Percentiles rank a stretch among this genome's conserved stretches.
Conservation (phyloP, 2,888 invertebrate species). For the Ypsolopha scabrella region DNA sequence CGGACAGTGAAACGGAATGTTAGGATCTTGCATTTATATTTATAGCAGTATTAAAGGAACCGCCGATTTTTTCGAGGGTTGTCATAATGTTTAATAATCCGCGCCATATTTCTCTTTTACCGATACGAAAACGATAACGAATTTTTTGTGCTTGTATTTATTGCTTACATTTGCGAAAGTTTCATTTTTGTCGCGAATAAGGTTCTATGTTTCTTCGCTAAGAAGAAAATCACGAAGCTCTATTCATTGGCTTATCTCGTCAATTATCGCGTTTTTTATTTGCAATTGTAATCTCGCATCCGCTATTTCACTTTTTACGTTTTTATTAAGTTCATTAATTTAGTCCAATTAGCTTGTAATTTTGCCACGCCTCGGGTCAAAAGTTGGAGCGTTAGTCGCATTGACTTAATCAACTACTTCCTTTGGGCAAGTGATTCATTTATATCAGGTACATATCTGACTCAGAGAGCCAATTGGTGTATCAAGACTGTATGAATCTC, state of each 20-base stretch:
- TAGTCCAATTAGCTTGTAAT: background rate
- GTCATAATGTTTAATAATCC: background rate
- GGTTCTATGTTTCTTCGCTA: conserved; percentile 41
- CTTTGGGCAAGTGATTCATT: background rate
- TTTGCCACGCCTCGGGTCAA: background rate
- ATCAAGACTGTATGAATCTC: too few species aligned
- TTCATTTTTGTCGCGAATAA: conserved; percentile 17
- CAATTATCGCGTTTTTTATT: background rate
- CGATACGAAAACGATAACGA: conserved; percentile 7
- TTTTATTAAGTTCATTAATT: conserved; percentile 21
- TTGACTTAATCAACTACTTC: background rate
- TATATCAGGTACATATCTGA: background rate
- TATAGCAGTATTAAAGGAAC: too few species aligned
- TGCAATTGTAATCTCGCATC: background rate
- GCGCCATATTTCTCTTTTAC: background rate
- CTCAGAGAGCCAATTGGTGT: too few species aligned
- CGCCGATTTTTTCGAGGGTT: background rate
- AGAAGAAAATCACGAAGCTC: conserved; percentile 38
- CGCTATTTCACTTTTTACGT: conserved; percentile 9
- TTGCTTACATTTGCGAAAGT: background rate
- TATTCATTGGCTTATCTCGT: conserved; percentile 12
- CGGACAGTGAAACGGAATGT: conserved; percentile 59
- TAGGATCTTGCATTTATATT: conserved; percentile 15
- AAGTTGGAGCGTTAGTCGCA: background rate
- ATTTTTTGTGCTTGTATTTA: conserved; percentile 17